These are phyloP conservation scores for Mugil cephalus DNA, from an alignment of 2,113 vertebrate genomes.

Conservation along the genomic window DNA sequence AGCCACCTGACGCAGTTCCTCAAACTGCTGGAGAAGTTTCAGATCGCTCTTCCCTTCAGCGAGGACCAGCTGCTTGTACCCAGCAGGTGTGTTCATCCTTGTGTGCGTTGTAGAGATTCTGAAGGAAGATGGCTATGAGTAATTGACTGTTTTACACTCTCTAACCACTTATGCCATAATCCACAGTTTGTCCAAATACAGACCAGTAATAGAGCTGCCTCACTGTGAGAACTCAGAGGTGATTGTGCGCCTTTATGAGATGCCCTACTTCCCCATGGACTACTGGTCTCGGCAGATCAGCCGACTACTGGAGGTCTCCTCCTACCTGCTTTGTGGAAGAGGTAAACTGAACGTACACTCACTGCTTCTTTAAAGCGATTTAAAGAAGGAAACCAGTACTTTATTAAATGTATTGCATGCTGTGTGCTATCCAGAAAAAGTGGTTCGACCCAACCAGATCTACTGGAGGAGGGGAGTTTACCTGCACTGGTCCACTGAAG, in stretches of 20 bases:
- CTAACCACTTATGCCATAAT: not conserved
- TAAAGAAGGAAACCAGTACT: not conserved
- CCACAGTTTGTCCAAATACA: slow-evolving; percentile 90
- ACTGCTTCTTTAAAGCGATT: not conserved
- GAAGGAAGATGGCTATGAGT: not conserved
- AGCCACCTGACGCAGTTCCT: slow-evolving; percentile 91
- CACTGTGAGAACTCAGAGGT: slow-evolving; percentile 96
- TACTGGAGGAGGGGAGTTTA: slow-evolving; percentile 98
- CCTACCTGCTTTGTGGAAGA: slow-evolving; percentile 90
- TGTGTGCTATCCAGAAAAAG: slow-evolving; percentile 78
- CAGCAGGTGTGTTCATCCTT: slow-evolving; percentile 86
- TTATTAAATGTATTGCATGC: not conserved
- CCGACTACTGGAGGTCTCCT: slow-evolving; percentile 92
- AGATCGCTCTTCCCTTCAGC: slow-evolving; percentile 92
- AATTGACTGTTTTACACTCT: not conserved
- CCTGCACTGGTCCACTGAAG: slow-evolving; percentile 94
- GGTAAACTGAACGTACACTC: slow-evolving; percentile 76
- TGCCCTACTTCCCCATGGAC: slow-evolving; percentile 98
- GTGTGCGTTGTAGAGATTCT: not conserved
- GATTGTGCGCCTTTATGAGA: slow-evolving; percentile 93
- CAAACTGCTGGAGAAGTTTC: slow-evolving; percentile 95
- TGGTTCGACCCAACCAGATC: slow-evolving; percentile 89
- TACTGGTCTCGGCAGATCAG: slow-evolving; percentile 97
- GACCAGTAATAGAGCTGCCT: slow-evolving; percentile 93
- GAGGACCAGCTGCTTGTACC: slow-evolving; percentile 93